Evolutionary conservation across 2,888 invertebrate genomes (phyloP), one percentile per base, ranked within the genome.

Genomic region (Leptinotarsa tumamoca): DNA sequence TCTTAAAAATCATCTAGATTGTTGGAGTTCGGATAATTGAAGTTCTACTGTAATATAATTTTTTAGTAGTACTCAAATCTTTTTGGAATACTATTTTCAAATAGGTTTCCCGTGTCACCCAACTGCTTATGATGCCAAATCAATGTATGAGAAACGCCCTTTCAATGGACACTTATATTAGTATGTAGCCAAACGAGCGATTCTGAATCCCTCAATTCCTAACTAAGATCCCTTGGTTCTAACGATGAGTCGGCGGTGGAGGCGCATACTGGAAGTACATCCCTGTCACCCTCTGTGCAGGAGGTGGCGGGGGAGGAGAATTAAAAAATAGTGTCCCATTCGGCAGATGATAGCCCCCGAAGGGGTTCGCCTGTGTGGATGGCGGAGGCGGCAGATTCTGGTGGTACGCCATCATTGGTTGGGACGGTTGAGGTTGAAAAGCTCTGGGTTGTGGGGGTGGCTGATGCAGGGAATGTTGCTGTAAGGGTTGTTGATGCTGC

Each of bases 251-350:
- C 43, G 87, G 86, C 49, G 87, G 87, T 58, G 87, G 87, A 58
- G 86, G 86, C 58, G 86, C 86, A 77, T 87, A 88, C 52, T 80
- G 81, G 50, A 82, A 82, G 72, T 82, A 82, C 82, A 85, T 81
- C 52, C 81, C 81, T 13, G 80, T 78, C 14, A 82, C 80, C 43
- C 79, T 77, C 52, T 82, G 82, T 75, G 82, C 79, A 75, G 83
- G 78, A 79, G 82, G 87, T 33, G 86, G 86, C 5, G 87, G 86
- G 15, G 88, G 87, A 69, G 87, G 86, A 18, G 86, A 85, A 70
- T 86, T 86, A 80, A 87, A 88, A 78, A 87, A 86, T 76, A 87
- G 78, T 13, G 86, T 80, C 27, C 87, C 87, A 75, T 86, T 87
- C 43, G 86, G 83, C 79, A 87, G 79, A 73, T 83, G 85, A 80